These are phyloP conservation scores for Microtus ochrogaster DNA, from an alignment of 2,113 vertebrate species.

Conservation along the genomic window DNA sequence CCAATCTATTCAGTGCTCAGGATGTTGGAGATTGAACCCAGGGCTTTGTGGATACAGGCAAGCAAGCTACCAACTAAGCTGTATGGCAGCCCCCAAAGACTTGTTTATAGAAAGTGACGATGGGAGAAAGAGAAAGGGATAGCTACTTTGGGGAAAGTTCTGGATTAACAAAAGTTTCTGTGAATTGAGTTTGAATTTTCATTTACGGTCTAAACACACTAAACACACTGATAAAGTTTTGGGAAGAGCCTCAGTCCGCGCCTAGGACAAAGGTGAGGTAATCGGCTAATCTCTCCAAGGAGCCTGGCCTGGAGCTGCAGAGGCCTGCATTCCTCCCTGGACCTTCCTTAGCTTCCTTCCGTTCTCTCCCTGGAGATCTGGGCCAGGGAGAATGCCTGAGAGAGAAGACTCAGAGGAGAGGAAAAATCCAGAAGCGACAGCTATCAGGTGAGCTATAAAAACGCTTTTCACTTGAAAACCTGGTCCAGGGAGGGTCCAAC, in stretches of 20 bases:
- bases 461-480: slow-evolving; percentile 59
- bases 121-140: background rate
- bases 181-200: background rate
- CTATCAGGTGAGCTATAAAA: slow-evolving; percentile 33
- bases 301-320: background rate
- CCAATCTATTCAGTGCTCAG: too few relatives aligned
- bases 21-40: too few relatives aligned
- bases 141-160: slow-evolving; percentile 14
- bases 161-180: slow-evolving; percentile 14
- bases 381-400: slow-evolving; percentile 17
- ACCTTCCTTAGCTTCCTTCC: background rate
- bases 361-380: slow-evolving; percentile 11
- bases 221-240: background rate
- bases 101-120: too few relatives aligned
- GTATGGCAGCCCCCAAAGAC: too few relatives aligned
- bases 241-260: background rate
- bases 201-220: background rate
- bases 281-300: background rate
- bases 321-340: background rate
- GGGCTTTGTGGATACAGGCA: too few relatives aligned
- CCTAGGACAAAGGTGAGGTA: background rate
- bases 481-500: background rate
- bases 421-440: slow-evolving; percentile 35
- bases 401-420: slow-evolving; percentile 38
- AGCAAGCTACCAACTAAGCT: too few relatives aligned